Percentiles rank a stretch among this genome's conserved stretches.
Evolutionary conservation across 1,140 invertebrate genomes (phyloP).

Genomic region (Drosophila pandora): DNA sequence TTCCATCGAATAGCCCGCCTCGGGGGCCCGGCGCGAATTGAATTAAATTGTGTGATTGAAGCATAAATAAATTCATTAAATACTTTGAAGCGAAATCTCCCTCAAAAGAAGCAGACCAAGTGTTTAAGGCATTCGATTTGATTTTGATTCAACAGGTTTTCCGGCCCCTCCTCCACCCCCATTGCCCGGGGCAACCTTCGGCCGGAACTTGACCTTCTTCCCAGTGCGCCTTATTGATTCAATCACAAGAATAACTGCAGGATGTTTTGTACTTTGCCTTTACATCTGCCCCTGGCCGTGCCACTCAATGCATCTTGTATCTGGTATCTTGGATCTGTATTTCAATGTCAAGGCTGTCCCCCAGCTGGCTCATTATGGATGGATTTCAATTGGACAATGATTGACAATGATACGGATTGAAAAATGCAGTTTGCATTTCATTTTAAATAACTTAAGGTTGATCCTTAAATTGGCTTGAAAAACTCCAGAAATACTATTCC

Average conservation of each 20-base stretch:
- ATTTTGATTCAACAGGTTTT: slow-evolving; percentile 62
- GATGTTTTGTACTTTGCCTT: slow-evolving; percentile 31
- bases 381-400: slow-evolving; percentile 52
- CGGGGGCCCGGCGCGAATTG: slow-evolving; percentile 44
- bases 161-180: neutral
- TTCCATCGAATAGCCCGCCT: slow-evolving; percentile 46
- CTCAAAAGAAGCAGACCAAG: neutral
- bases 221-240: slow-evolving; percentile 66
- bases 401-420: slow-evolving; percentile 40
- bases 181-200: neutral
- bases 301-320: slow-evolving; percentile 18
- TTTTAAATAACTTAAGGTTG: neutral
- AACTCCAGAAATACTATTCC: neutral
- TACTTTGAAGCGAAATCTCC: slow-evolving; percentile 18
- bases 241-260: slow-evolving; percentile 72
- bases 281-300: slow-evolving; percentile 11
- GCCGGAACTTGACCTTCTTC: slow-evolving; percentile 52
- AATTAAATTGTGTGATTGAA: slow-evolving; percentile 74
- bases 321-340: slow-evolving; percentile 22
- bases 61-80: slow-evolving; percentile 76
- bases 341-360: slow-evolving; percentile 62
- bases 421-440: neutral
- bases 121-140: slow-evolving; percentile 20
- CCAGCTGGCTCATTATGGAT: slow-evolving; percentile 48
- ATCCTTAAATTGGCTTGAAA: no score